Base-by-base conservation (phyloP, 2,113 vertebrate genomes). In the Brachyhypopomus gauderio region DNA sequence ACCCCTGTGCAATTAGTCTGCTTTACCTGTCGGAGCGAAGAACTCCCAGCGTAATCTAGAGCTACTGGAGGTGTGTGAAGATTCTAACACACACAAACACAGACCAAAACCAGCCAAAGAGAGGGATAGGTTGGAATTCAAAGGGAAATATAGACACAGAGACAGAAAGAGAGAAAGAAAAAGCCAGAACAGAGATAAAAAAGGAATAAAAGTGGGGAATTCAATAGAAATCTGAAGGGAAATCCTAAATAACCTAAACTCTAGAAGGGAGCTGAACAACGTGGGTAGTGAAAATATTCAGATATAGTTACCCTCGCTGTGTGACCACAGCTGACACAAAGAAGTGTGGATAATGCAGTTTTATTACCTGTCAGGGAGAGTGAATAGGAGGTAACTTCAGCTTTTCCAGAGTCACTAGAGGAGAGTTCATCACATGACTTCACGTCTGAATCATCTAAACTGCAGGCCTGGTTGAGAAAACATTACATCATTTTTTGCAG, bases 21-120 rank as follows among this genome's bases (percentile, higher is more conserved):
- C 17, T 92, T 95, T 96, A 96, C 95, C 95, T 96, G 95, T 90
- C 91, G 86, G 93, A 0, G 90, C 92, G 93, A 96, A 96, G 94
- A 96, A 95, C 88, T 90, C 93, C 84, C 90, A 94, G 75, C 95
- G 94, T 80, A 92, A 93, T 92, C 93, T 94, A 93, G 84, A 88
- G 92, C 94, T 95, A 75, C 60, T 55, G 87, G 92, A 90, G 86
- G 89, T 76, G 75, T 78, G 62, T 84, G 85, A 64, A 34, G 77
- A 77, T 38, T 86, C 85, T 87, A 80, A 67, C 56, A 69, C 38
- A 75, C 70, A 55, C 2, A 74, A 36, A 22, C 56, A 25, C 20
- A 66, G 70, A 41, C 38, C 82, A 75, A 70, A 75, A 80, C 12
- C 62, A 23, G 30, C 19, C 52, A 63, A n/a, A 69, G 36, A 75